A percentile compares a stretch with the other conserved stretches of the same genome.
Evolutionary conservation across 2,113 vertebrate species (phyloP).

Genomic region (Myotis yumanensis): DNA sequence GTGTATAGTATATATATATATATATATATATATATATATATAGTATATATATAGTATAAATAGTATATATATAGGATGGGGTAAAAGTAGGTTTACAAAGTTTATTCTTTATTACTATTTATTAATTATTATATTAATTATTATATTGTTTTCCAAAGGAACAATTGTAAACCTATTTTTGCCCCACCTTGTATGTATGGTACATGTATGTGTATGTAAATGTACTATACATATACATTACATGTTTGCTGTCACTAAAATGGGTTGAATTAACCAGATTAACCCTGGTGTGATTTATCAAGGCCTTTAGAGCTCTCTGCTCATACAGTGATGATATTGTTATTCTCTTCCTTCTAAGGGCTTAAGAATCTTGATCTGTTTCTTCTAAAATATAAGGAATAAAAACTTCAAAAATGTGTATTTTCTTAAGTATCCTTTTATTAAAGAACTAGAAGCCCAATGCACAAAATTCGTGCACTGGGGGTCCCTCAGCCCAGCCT

Average conservation of each 20-base stretch:
- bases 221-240: background rate
- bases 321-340: background rate
- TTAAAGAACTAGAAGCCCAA: background rate
- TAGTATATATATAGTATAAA: background rate
- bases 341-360: background rate
- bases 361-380: background rate
- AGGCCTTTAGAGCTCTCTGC: background rate
- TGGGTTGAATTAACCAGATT: background rate
- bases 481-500: no score
- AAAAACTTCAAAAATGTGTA: background rate
- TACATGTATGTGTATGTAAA: background rate
- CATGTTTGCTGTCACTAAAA: background rate
- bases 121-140: no score
- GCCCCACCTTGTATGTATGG: background rate
- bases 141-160: no score
- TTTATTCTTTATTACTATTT: no score
- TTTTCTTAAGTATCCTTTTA: background rate
- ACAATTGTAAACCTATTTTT: no score
- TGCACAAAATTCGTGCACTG: no score
- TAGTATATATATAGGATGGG: no score
- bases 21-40: background rate
- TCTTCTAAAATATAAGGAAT: background rate
- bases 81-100: no score
- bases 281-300: background rate
- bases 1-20: background rate